A percentile compares a stretch with the other conserved stretches of the same genome.
Evolutionary conservation across 2,113 vertebrate genomes (phyloP).

Genomic region (Platysteira castanea): DNA sequence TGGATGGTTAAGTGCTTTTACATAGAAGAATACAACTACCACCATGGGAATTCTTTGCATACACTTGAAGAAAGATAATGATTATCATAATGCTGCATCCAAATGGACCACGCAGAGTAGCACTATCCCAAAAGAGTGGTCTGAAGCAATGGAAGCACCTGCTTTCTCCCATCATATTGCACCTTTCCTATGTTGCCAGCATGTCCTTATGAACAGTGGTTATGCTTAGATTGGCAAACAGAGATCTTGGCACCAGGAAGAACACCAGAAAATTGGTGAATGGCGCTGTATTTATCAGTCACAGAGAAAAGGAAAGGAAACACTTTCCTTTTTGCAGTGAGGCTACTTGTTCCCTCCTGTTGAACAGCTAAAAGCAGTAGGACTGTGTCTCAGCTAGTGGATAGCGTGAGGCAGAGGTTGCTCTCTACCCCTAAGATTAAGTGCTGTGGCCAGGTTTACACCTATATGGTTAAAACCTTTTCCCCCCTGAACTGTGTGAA

Average conservation of each 20-base stretch:
- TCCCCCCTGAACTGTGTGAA: rapidly evolving
- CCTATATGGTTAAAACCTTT: not conserved
- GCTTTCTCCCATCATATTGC: not conserved
- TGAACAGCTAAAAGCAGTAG: not conserved
- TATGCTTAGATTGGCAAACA: not conserved
- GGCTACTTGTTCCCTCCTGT: not conserved
- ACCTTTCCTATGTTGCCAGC: not conserved
- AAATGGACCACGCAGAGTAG: not conserved
- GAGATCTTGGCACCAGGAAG: not conserved
- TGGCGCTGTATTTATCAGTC: not conserved
- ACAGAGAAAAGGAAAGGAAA: too few species aligned
- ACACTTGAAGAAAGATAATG: not conserved
- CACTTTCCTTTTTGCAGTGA: not conserved
- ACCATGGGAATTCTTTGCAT: not conserved
- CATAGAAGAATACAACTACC: not conserved
- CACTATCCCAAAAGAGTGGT: not conserved
- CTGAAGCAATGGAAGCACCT: not conserved
- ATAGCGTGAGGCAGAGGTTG: not conserved
- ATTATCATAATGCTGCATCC: not conserved
- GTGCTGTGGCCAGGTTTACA: not conserved
- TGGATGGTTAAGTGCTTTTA: not conserved
- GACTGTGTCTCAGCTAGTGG: not conserved
- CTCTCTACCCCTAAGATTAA: not conserved
- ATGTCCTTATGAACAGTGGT: not conserved
- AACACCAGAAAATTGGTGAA: not conserved